A percentile compares a stretch with the other conserved stretches of the same genome.
These are phyloP conservation scores for Cyrtonyx montezumae DNA, from an alignment of 2,113 vertebrate genomes.

Conservation along the genomic window DNA sequence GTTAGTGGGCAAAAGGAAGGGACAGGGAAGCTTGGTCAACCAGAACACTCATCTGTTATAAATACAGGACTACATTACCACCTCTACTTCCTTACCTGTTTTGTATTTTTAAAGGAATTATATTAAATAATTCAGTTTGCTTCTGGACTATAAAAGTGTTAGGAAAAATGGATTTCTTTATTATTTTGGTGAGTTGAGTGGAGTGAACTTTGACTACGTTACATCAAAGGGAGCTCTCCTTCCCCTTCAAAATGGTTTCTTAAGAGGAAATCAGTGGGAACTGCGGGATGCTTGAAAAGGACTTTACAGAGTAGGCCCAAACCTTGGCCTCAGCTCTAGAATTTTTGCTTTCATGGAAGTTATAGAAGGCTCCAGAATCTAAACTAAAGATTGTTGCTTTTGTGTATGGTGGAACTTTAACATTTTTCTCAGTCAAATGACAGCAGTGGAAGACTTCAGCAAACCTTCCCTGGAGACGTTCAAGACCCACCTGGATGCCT, in stretches of 20 bases:
- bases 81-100: not conserved
- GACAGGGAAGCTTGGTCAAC: not conserved
- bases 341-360: not conserved
- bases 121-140: not conserved
- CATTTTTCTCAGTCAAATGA: not conserved
- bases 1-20: not conserved
- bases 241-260: not conserved
- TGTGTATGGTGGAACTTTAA: not conserved
- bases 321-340: not conserved
- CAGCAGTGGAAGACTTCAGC: not conserved
- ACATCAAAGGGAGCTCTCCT: not conserved
- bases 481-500: too few relatives aligned
- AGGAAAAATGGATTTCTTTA: accelerated
- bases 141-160: not conserved
- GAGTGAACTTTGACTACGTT: not conserved
- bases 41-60: not conserved
- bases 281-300: not conserved
- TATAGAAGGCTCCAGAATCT: not conserved
- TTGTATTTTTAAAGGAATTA: not conserved
- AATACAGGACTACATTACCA: not conserved
- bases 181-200: not conserved
- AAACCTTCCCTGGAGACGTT: not conserved
- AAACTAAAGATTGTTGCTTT: not conserved
- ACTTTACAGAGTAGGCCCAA: not conserved
- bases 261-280: not conserved